Conservation (phyloP, 2,888 invertebrate genomes). For the Mythimna ferrago region DNA sequence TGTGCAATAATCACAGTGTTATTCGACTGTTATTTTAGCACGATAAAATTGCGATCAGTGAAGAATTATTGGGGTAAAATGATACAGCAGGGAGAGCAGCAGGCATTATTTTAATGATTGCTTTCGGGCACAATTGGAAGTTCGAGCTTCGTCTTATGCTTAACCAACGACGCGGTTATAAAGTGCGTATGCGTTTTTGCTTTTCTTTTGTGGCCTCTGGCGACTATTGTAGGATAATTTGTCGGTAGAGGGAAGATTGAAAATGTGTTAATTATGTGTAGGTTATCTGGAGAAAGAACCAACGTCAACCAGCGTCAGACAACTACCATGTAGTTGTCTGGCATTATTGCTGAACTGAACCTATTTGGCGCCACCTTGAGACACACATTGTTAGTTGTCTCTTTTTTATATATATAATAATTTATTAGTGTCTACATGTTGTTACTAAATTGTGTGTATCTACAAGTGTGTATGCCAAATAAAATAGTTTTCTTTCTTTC, state of each 20-base stretch:
- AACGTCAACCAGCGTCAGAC: too few relatives aligned
- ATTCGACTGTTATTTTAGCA: conserved; percentile 48
- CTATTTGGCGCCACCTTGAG: too few relatives aligned
- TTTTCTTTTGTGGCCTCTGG: conserved; percentile 20
- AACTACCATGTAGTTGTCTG: too few relatives aligned
- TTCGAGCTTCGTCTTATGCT: conserved; percentile 31
- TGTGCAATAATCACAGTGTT: conserved; percentile 60
- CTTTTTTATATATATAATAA: too few relatives aligned
- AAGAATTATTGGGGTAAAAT: conserved; percentile 63
- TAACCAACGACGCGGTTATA: conserved; percentile 41
- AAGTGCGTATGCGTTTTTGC: conserved; percentile 30
- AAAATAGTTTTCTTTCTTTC: too few relatives aligned
- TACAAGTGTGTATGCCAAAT: too few relatives aligned
- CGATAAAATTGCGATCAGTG: conserved; percentile 50
- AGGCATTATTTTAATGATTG: conserved; percentile 62
- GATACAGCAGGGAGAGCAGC: conserved; percentile 45
- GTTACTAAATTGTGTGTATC: too few relatives aligned
- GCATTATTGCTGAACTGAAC: too few relatives aligned
- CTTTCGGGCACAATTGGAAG: conserved; percentile 57
- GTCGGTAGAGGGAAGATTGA: not conserved
- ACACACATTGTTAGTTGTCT: too few relatives aligned
- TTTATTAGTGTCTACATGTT: too few relatives aligned
- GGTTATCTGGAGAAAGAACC: too few relatives aligned
- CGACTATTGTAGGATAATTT: conserved; percentile 4
- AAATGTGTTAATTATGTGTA: conserved; percentile 1